Conservation (phyloP, 2,888 invertebrate species). For the Agapostemon virescens region DNA sequence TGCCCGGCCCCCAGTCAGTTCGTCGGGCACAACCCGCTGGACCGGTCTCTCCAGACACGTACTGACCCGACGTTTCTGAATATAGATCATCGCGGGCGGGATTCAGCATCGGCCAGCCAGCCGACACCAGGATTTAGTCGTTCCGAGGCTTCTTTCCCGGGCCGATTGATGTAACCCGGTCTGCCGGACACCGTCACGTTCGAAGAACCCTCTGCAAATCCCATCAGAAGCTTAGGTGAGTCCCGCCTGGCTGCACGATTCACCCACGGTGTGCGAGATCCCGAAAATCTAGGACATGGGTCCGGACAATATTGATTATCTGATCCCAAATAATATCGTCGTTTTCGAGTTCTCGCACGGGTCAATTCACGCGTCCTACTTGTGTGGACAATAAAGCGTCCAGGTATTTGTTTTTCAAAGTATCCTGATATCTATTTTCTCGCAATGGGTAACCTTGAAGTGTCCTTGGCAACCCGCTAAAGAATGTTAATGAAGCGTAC, state of each 20-base stretch:
- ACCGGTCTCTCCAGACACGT: slow-evolving; percentile 1
- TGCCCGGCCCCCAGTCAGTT: background rate
- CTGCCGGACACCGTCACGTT: background rate
- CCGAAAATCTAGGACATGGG: no score
- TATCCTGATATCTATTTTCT: no score
- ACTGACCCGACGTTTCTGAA: slow-evolving; percentile 8
- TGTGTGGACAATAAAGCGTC: no score
- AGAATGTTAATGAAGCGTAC: background rate
- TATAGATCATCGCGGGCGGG: slow-evolving; percentile 12
- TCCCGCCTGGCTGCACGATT: background rate
- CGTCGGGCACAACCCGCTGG: slow-evolving; percentile 3
- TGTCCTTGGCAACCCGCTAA: background rate
- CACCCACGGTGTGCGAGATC: background rate
- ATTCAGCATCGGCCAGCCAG: background rate
- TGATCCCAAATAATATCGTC: no score
- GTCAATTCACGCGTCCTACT: no score
- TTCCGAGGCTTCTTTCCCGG: background rate
- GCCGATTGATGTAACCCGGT: slow-evolving; percentile 2
- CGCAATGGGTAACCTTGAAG: background rate
- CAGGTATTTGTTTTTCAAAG: background rate
- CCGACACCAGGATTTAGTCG: background rate
- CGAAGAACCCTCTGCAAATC: background rate
- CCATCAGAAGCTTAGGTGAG: background rate
- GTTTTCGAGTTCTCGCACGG: no score
- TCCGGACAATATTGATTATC: no score